These are phyloP conservation scores for Petrocephalus sullivani DNA, from an alignment of 2,797 vertebrate species.

Conservation along the genomic window DNA sequence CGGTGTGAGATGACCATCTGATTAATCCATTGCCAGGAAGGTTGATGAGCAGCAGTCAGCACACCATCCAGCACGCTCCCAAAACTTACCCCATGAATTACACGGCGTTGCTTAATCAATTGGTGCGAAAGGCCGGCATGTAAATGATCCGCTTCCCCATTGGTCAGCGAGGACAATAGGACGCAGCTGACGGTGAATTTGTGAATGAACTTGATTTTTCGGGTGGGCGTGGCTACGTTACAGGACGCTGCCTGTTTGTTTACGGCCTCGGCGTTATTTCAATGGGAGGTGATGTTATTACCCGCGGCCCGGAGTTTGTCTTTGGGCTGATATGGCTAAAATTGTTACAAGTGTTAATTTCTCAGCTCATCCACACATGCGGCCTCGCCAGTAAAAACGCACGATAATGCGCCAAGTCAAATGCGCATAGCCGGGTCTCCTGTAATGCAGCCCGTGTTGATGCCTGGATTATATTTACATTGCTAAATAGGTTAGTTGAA, in stretches of 20 bases:
- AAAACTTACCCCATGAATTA: slow-evolving; percentile 17
- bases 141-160: slow-evolving; percentile 56
- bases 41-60: slow-evolving; percentile 12
- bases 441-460: neutral
- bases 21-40: slow-evolving; percentile 35
- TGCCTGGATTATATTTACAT: slow-evolving; percentile 43
- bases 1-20: slow-evolving; percentile 31
- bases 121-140: slow-evolving; percentile 37
- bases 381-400: neutral
- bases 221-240: neutral
- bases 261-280: neutral
- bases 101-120: slow-evolving; percentile 53
- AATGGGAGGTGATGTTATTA: neutral
- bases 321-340: neutral
- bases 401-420: neutral
- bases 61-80: slow-evolving; percentile 44
- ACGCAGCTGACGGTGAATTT: slow-evolving; percentile 64
- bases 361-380: neutral
- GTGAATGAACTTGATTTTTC: slow-evolving; percentile 79
- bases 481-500: slow-evolving; percentile 41
- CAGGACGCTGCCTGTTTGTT: neutral
- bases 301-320: neutral
- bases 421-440: neutral
- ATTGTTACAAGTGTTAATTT: neutral
- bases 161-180: slow-evolving; percentile 63